Base-by-base conservation (phyloP, 2,113 vertebrate species). In the Rhipidura dahli region DNA sequence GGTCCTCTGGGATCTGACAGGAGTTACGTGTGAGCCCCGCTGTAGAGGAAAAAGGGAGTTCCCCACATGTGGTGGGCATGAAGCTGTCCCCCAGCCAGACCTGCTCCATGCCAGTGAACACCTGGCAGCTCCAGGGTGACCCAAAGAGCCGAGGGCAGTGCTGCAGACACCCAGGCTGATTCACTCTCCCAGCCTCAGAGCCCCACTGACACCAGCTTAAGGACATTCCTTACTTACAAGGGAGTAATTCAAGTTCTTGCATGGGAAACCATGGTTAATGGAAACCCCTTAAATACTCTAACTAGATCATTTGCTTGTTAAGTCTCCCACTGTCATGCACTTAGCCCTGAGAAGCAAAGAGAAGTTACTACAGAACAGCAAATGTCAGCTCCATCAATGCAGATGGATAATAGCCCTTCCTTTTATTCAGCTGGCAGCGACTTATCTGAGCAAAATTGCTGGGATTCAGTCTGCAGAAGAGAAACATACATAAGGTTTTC, bases 11-110 rank as follows among this genome's bases (percentile, higher is more conserved):
- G 31, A 57, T 77, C 31, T 86, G 68, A 5, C 16, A 69, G 33
- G 28, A 72, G 23, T 45, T 72, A 24, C 39, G 13, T 33, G 12
- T 19, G 50, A 72, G 5, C 10, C 12, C 9, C 49, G 2, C 5
- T 68, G 26, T 18, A 0, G 11, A 64, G 33, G 24, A 21, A 33
- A 40, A 70, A n/a, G 23, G 4, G 28, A 37, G 13, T 22, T 89
- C 23, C 13, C 6, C 53, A 28, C 3, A 0, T 1, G 8, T 50
- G 33, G 8, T 3, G 3, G 23, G 11, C 31, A 68, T 2, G 13
- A 65, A 15, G 17, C 11, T 45, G 42, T 13, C 19, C 45, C 26
- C 15, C 33, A 63, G 45, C 12, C 54, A 15, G 5, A 15, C 4
- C 15, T 44, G 11, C 9, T 65, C 40, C 0, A 0, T 92, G 40